phyloP scores from a whole-genome alignment of 2,113 vertebrate species.

The Synodontis membranacea region DNA sequence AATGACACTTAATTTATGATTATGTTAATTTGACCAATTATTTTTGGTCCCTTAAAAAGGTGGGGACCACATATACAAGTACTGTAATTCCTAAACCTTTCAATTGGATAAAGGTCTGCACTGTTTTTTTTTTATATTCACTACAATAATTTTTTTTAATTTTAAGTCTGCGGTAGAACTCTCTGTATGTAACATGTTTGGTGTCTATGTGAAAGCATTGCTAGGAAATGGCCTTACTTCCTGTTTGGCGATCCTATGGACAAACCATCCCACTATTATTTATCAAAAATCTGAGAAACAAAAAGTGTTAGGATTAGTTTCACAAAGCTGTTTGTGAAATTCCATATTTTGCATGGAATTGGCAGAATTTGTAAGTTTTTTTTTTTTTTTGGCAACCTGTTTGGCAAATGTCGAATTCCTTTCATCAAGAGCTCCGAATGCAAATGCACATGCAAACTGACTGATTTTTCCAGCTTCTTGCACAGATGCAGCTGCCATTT shows the following conservation, averaged over 20 bases:
- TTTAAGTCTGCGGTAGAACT: too few species aligned
- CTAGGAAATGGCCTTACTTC: not conserved
- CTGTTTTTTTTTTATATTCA: not conserved
- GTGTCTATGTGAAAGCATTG: not conserved
- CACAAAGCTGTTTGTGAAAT: not conserved
- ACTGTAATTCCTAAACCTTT: too few species aligned
- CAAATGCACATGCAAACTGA: not conserved
- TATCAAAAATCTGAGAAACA: not conserved
- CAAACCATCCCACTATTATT: not conserved
- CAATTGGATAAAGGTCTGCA: too few species aligned
- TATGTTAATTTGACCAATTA: too few species aligned
- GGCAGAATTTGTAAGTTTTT: not conserved
- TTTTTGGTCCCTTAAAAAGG: too few species aligned
- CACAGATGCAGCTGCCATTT: conserved; percentile 87
- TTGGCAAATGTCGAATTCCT: not conserved
- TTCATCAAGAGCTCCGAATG: not conserved
- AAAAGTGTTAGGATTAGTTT: not conserved
- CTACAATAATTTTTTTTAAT: not conserved
- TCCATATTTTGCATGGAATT: not conserved
- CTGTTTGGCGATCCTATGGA: not conserved
- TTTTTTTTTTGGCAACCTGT: not conserved
- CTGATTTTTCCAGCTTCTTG: conserved; percentile 33
- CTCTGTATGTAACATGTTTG: not conserved
- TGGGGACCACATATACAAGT: too few species aligned
- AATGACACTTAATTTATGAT: too few species aligned